These are phyloP conservation scores for Tylochromis polylepis DNA, from an alignment of 2,113 vertebrate genomes.

Conservation along the genomic window DNA sequence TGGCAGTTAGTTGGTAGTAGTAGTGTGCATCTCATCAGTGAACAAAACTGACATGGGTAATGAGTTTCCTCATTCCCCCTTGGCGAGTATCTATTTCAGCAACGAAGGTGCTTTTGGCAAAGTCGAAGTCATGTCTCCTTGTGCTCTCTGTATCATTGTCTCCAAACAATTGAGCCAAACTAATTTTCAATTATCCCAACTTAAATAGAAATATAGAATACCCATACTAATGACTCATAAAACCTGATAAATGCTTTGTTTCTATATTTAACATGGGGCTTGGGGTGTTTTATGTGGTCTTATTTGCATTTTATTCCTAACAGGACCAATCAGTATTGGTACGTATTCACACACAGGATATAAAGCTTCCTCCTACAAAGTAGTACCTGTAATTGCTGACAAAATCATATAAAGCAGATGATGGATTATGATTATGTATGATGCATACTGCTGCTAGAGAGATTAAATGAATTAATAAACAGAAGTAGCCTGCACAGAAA, in stretches of 20 bases:
- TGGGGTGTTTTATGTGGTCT: background rate
- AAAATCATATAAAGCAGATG: background rate
- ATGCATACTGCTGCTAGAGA: background rate
- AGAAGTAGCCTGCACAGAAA: background rate
- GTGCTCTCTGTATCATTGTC: background rate
- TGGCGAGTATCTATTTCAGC: constrained; percentile 33
- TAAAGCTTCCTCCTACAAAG: background rate
- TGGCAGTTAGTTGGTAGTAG: constrained; percentile 23
- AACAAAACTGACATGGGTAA: constrained; percentile 56
- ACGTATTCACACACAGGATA: background rate
- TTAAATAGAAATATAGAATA: background rate
- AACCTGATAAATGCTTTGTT: background rate
- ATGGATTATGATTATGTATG: background rate
- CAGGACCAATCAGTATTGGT: background rate
- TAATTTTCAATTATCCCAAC: background rate
- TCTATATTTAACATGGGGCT: background rate
- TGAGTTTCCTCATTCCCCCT: constrained; percentile 57
- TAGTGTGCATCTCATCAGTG: constrained; percentile 42
- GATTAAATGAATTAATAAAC: background rate
- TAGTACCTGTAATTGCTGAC: background rate
- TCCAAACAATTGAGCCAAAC: background rate
- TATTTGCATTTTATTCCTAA: background rate
- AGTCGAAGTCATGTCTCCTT: constrained; percentile 9
- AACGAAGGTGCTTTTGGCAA: constrained; percentile 41
- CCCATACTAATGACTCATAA: background rate